These are phyloP conservation scores for Cyanoderma ruficeps DNA, from an alignment of 2,113 vertebrate species.

Conservation along the genomic window DNA sequence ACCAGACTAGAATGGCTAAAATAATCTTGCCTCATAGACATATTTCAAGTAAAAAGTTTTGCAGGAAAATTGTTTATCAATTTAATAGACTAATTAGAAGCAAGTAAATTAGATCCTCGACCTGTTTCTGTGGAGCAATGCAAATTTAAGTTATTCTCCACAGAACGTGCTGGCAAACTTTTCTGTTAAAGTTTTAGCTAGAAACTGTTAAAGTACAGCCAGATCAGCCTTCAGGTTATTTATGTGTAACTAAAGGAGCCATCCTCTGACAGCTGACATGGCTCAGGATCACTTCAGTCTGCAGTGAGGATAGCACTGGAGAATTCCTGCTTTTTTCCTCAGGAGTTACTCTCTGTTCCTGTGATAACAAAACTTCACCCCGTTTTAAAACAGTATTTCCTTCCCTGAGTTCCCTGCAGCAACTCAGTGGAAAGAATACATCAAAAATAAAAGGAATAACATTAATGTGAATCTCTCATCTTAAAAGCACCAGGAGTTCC, in stretches of 20 bases:
- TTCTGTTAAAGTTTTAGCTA: neutral
- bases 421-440: neutral
- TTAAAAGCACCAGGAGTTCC: neutral
- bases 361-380: neutral
- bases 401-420: neutral
- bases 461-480: neutral
- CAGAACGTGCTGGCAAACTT: neutral
- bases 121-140: neutral
- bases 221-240: neutral
- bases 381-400: neutral
- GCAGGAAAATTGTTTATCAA: neutral
- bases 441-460: neutral
- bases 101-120: neutral
- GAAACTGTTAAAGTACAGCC: neutral
- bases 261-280: accelerated
- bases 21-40: accelerated
- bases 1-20: neutral
- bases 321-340: neutral
- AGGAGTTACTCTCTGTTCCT: neutral
- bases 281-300: neutral
- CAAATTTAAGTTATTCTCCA: neutral
- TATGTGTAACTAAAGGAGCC: neutral
- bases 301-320: neutral
- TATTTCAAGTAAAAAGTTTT: neutral
- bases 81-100: neutral